phyloP scores from a whole-genome alignment of 2,113 vertebrate species.

The Pelobates fuscus region DNA sequence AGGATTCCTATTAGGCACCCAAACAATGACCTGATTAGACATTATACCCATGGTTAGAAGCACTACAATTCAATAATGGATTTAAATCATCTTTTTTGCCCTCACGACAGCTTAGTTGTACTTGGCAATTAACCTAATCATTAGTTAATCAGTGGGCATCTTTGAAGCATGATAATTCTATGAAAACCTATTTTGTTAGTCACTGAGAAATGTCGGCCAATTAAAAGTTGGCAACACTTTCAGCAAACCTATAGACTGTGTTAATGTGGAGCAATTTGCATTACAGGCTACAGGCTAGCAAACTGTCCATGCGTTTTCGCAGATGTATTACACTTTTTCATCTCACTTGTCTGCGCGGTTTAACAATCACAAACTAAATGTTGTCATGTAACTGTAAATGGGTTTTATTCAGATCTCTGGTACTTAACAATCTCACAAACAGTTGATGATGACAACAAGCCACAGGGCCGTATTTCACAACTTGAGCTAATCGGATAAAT shows the following conservation, averaged over 20 bases:
- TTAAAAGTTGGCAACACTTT: conserved; percentile 22
- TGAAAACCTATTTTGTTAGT: not conserved
- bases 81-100: not conserved
- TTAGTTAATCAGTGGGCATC: not conserved
- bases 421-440: too few species aligned
- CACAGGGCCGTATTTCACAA: too few species aligned
- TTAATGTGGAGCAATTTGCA: conserved; percentile 7
- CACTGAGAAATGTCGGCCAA: not conserved
- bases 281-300: not conserved
- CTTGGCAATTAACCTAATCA: conserved; percentile 25
- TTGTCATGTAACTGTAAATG: not conserved
- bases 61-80: too few species aligned
- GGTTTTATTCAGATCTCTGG: too few species aligned
- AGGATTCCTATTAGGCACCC: too few species aligned
- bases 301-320: not conserved
- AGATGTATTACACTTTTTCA: conserved; percentile 2
- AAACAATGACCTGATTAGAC: too few species aligned
- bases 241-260: not conserved
- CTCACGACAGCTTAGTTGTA: not conserved
- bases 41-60: too few species aligned
- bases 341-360: conserved; percentile 1
- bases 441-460: too few species aligned
- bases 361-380: not conserved
- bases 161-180: not conserved
- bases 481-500: too few species aligned